phyloP scores from a whole-genome alignment of 2,797 vertebrate genomes.

The Halcyon chelicuti region DNA sequence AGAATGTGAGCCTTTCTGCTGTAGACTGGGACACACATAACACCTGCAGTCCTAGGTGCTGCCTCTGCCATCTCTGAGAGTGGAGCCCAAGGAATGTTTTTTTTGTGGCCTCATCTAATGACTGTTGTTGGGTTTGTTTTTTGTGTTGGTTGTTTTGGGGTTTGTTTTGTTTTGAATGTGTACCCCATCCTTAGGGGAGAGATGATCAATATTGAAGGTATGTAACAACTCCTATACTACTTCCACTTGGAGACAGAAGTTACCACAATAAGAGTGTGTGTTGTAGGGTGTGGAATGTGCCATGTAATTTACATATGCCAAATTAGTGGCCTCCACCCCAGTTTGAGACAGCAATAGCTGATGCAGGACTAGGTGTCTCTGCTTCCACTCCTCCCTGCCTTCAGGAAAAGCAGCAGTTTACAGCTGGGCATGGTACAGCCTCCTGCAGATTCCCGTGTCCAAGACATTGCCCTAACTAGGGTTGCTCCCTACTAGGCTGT shows the following conservation, averaged over 20 bases:
- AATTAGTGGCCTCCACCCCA: conserved; percentile 11
- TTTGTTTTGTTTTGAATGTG: background rate
- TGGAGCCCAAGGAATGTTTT: background rate
- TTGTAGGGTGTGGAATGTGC: conserved; percentile 4
- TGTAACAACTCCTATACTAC: background rate
- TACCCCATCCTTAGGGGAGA: background rate
- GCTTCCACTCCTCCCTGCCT: background rate
- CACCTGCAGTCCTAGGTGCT: background rate
- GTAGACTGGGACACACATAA: rapidly evolving
- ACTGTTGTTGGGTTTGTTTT: background rate
- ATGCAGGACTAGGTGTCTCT: background rate
- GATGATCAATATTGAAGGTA: conserved; percentile 5
- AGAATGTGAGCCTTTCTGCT: background rate
- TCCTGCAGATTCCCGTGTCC: background rate
- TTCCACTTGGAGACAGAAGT: background rate
- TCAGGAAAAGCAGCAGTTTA: background rate
- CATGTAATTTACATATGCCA: background rate
- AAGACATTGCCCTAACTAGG: background rate
- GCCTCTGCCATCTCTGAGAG: background rate
- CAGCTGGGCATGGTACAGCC: background rate
- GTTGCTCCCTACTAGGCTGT: background rate
- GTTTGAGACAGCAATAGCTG: background rate
- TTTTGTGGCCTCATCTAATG: background rate
- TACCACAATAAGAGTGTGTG: background rate
- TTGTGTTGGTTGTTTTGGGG: background rate